A percentile compares a stretch with the other conserved stretches of the same genome.
Evolutionary conservation across 2,888 invertebrate species (phyloP).

Genomic region (Cryptophagus acutangulus): DNA sequence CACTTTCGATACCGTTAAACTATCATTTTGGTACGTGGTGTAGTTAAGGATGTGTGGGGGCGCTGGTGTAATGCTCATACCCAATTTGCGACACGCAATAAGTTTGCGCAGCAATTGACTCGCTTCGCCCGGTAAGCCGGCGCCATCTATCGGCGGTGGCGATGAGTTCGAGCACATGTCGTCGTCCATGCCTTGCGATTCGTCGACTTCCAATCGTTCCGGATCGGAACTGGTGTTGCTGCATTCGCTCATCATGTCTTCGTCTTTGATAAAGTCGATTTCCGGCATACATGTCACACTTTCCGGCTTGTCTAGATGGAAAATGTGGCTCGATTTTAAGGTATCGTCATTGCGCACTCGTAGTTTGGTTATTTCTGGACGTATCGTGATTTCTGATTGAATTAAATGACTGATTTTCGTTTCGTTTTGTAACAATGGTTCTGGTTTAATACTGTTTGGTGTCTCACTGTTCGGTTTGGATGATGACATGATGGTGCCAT

Average conservation of each 20-base stretch:
- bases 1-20: not conserved
- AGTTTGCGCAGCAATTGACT: constrained; percentile 70
- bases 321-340: too few species aligned
- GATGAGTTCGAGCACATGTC: constrained; percentile 38
- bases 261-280: constrained; percentile 44
- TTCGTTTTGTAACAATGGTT: constrained; percentile 18
- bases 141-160: constrained; percentile 50
- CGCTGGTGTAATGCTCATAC: constrained; percentile 58
- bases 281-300: constrained; percentile 45
- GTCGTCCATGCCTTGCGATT: constrained; percentile 44
- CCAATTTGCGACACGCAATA: constrained; percentile 71
- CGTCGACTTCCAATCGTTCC: constrained; percentile 69
- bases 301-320: constrained; percentile 36
- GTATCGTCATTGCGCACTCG: not conserved
- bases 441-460: constrained; percentile 24
- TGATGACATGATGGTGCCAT: constrained; percentile 23
- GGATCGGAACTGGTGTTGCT: constrained; percentile 73
- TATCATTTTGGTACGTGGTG: constrained; percentile 25
- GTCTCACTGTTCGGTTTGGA: constrained; percentile 16
- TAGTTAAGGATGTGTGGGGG: constrained; percentile 36
- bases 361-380: too few species aligned
- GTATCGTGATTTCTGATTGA: constrained; percentile 19
- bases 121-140: constrained; percentile 63
- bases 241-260: constrained; percentile 48
- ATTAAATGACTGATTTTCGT: constrained; percentile 28